Base-by-base conservation (phyloP, 2,888 invertebrate species). In the Rotaria macrura region DNA sequence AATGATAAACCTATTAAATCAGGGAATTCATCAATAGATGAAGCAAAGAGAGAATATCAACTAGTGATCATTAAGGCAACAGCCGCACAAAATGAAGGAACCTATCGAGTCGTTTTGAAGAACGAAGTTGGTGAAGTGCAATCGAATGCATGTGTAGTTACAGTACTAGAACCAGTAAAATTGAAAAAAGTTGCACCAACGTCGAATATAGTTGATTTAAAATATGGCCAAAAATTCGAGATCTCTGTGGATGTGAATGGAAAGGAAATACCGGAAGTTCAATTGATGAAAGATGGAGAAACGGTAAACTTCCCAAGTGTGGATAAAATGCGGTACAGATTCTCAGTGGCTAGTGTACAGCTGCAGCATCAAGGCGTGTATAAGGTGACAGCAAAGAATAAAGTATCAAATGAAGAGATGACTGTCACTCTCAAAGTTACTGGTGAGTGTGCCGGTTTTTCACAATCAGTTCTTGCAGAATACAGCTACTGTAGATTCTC, bases 11-110 rank as follows among this genome's bases (percentile, higher is more conserved):
- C 34, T 23, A 34, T 74, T 20, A 1, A 38, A 29, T 10, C 40
- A 10, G 40, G 20, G 29, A 40, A 74, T 74, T 12, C 17, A 6
- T 29, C 34, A 40, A 40, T 12, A 40, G 38, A 40, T 40, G 38
- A 74, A 74, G 74, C 38, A 23, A 74, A 38, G 40, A 74, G 40
- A 40, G 74, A 74, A 74, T 74, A 74, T 74, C 74, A 74, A 74
- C 29, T 74, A 12, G 1, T 25, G 10, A 14, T 74, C 6, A 40
- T 23, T 9, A 25, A 74, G 23, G 3, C 74, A 40, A 14, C 74
- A 7, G 74, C 40, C 3, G 17, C 74, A 10, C 23, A 4, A 0
- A 38, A 25, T 7, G 74, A 74, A 74, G 74, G 74, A 20, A 38
- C 38, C 5, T 74, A 74, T 40, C 40, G 40, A 17, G 74, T 74